A percentile compares a stretch with the other conserved stretches of the same genome.
These are phyloP conservation scores for Dallia pectoralis DNA, from an alignment of 2,797 vertebrate species.

Conservation along the genomic window DNA sequence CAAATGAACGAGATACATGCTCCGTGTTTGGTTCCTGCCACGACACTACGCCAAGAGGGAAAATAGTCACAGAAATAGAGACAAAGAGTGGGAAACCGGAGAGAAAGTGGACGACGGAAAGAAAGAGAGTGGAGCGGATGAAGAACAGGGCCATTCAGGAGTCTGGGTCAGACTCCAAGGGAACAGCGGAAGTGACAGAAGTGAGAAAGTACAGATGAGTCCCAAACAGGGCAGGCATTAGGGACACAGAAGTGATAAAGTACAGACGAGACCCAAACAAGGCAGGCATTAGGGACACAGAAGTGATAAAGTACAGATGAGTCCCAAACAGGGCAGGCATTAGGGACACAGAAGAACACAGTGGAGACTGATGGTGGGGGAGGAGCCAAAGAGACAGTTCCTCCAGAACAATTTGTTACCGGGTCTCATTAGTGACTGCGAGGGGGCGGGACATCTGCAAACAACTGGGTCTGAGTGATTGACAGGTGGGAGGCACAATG, in stretches of 20 bases:
- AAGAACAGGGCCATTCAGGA: slow-evolving; percentile 45
- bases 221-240: slow-evolving; percentile 5
- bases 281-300: slow-evolving; percentile 6
- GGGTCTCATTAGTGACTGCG: slow-evolving; percentile 62
- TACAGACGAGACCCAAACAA: slow-evolving; percentile 12
- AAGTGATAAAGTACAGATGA: background rate
- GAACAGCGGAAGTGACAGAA: background rate
- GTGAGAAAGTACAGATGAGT: background rate
- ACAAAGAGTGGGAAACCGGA: background rate
- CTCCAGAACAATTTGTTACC: slow-evolving; percentile 58
- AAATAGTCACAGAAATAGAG: background rate
- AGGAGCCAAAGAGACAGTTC: slow-evolving; percentile 42
- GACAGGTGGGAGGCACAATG: slow-evolving; percentile 60
- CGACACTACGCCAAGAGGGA: no score
- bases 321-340: slow-evolving; percentile 4
- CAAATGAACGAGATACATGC: no score
- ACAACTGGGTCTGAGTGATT: slow-evolving; percentile 49
- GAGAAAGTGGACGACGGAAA: slow-evolving; percentile 45
- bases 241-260: slow-evolving; percentile 33
- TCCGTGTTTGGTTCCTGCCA: no score
- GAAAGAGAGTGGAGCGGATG: slow-evolving; percentile 2
- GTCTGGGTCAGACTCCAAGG: background rate
- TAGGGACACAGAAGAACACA: background rate
- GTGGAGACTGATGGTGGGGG: slow-evolving; percentile 28
- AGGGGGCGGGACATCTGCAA: slow-evolving; percentile 52